Percentiles rank a stretch among this genome's conserved stretches.
Conservation (phyloP, 2,888 invertebrate species). For the Arge pagana region DNA sequence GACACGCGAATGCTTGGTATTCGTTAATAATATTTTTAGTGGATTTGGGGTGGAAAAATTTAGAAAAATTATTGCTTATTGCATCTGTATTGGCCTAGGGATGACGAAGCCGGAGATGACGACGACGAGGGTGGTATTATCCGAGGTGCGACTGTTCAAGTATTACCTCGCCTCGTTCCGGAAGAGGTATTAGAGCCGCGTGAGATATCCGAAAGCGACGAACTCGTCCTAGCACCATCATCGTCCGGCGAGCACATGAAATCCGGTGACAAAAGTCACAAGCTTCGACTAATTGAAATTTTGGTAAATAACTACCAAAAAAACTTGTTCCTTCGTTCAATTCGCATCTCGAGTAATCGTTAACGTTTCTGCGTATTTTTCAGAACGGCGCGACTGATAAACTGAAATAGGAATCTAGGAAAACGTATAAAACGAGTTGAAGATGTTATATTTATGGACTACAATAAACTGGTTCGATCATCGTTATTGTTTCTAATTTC, state of each 20-base stretch:
- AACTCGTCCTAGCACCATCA: conserved; percentile 31
- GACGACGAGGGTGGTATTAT: conserved; percentile 10
- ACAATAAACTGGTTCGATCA: too few relatives aligned
- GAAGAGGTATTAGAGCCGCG: conserved; percentile 11
- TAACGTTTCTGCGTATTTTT: not conserved
- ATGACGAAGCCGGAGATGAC: too few relatives aligned
- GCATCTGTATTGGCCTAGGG: too few relatives aligned
- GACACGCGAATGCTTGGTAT: too few relatives aligned
- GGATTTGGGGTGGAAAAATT: too few relatives aligned
- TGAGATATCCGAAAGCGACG: conserved; percentile 10
- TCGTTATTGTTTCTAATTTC: too few relatives aligned
- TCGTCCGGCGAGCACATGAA: conserved; percentile 31
- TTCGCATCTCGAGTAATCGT: not conserved
- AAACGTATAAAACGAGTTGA: too few relatives aligned
- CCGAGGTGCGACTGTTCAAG: conserved; percentile 4
- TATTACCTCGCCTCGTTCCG: conserved; percentile 7
- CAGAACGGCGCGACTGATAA: conserved; percentile 13
- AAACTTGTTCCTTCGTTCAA: not conserved
- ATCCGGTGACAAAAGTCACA: conserved; percentile 29
- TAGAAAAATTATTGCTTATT: too few relatives aligned
- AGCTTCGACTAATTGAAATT: conserved; percentile 36
- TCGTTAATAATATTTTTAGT: too few relatives aligned
- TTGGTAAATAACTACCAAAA: conserved; percentile 35
- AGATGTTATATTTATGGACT: conserved; percentile 9
- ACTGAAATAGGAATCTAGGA: conserved; percentile 5